Percentiles rank a stretch among this genome's conserved stretches.
Conservation (phyloP, 1,140 invertebrate genomes). For the Odontomachus brunneus region DNA sequence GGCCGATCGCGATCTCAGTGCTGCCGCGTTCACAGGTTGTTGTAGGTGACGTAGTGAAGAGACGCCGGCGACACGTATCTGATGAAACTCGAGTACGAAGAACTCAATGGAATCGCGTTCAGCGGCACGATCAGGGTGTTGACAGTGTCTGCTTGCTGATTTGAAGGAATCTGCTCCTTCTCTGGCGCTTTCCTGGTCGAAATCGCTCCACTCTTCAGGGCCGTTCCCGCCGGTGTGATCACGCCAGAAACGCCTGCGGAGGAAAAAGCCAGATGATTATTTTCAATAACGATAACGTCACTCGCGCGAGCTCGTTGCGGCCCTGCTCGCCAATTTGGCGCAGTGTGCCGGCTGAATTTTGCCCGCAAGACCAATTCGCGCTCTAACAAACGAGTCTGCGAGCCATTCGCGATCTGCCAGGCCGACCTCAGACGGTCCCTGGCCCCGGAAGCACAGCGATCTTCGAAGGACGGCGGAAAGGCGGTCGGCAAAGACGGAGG, state of each 20-base stretch:
- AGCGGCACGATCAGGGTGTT: constrained; percentile 42
- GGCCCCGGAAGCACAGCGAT: constrained; percentile 70
- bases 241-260: constrained; percentile 27
- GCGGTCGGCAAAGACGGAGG: constrained; percentile 1
- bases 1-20: too few species aligned
- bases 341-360: too few species aligned
- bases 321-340: background rate
- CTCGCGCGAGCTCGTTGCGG: background rate
- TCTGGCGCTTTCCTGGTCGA: constrained; percentile 11
- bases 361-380: background rate
- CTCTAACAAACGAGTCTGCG: constrained; percentile 27
- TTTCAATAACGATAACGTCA: background rate
- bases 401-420: constrained; percentile 34
- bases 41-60: constrained; percentile 35
- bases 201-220: constrained; percentile 11
- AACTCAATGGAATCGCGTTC: constrained; percentile 45
- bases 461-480: constrained; percentile 62
- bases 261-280: background rate
- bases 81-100: constrained; percentile 47
- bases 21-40: constrained; percentile 25
- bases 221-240: constrained; percentile 54
- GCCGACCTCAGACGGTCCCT: constrained; percentile 64
- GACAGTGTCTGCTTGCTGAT: background rate
- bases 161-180: background rate
- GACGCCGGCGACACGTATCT: background rate